Conservation (phyloP, 2,113 vertebrate species). For the Podiceps cristatus region DNA sequence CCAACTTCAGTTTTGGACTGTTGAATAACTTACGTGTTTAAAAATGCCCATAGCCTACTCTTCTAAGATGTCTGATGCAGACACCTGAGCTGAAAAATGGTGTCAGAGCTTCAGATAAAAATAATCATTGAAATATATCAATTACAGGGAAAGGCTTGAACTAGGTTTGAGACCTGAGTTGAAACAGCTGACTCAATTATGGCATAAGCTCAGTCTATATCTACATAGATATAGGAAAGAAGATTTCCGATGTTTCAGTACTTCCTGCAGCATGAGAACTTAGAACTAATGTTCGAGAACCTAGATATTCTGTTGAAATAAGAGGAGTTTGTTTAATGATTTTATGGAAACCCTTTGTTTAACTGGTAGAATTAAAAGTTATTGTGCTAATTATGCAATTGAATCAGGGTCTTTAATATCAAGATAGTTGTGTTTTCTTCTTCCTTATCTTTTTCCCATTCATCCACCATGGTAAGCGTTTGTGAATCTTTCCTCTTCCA, state of each 20-base stretch:
- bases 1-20: background rate
- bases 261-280: background rate
- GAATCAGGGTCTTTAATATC: background rate
- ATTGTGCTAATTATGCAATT: background rate
- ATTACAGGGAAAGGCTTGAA: background rate
- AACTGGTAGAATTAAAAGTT: background rate
- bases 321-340: background rate
- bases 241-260: background rate
- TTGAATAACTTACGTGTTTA: background rate
- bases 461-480: background rate
- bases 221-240: background rate
- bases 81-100: background rate
- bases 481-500: background rate
- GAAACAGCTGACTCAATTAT: rapidly evolving
- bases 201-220: background rate
- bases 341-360: background rate
- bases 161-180: background rate
- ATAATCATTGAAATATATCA: background rate
- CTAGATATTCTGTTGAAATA: background rate
- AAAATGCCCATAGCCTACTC: background rate
- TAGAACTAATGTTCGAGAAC: background rate
- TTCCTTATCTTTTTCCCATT: background rate
- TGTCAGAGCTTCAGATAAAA: background rate
- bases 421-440: background rate
- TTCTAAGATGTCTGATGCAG: background rate